These are phyloP conservation scores for Syrista parreyssii DNA, from an alignment of 2,888 invertebrate species.

Conservation along the genomic window DNA sequence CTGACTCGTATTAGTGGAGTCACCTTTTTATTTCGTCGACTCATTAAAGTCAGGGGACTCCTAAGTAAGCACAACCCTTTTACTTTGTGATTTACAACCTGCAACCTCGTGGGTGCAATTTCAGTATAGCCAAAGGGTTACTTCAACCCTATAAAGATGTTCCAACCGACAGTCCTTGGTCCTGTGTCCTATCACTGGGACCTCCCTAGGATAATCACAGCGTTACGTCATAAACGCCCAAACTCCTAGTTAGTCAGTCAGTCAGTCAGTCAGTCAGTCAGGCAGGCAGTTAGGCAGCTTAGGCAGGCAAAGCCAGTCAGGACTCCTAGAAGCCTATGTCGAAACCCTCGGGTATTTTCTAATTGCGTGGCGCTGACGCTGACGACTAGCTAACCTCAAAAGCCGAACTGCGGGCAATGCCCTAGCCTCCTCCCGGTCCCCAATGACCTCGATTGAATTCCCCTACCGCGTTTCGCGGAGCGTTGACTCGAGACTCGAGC, in stretches of 20 bases:
- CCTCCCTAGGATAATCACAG: not conserved
- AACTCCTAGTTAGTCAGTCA: not conserved
- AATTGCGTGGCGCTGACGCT: conserved; percentile 53
- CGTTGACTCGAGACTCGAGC: conserved; percentile 42
- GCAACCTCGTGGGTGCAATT: not conserved
- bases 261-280: no score
- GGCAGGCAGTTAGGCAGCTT: no score
- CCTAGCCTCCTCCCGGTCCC: conserved; percentile 63
- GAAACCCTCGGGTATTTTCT: conserved; percentile 47
- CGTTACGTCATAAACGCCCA: not conserved
- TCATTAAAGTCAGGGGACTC: not conserved
- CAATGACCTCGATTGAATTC: conserved; percentile 63
- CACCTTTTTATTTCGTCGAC: not conserved
- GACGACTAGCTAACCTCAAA: conserved; percentile 59
- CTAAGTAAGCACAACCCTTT: not conserved
- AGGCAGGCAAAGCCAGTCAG: not conserved
- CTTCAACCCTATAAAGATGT: not conserved
- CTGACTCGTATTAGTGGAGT: not conserved
- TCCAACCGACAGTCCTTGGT: not conserved
- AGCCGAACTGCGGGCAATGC: conserved; percentile 64
- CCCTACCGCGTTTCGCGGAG: conserved; percentile 24
- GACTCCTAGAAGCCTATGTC: conserved; percentile 16
- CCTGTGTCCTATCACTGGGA: not conserved
- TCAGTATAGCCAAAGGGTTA: not conserved
- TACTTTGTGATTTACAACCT: not conserved